phyloP scores from a whole-genome alignment of 30 jellyfish, hydroid and myxozoan species.

The Aurelia sp. region DNA sequence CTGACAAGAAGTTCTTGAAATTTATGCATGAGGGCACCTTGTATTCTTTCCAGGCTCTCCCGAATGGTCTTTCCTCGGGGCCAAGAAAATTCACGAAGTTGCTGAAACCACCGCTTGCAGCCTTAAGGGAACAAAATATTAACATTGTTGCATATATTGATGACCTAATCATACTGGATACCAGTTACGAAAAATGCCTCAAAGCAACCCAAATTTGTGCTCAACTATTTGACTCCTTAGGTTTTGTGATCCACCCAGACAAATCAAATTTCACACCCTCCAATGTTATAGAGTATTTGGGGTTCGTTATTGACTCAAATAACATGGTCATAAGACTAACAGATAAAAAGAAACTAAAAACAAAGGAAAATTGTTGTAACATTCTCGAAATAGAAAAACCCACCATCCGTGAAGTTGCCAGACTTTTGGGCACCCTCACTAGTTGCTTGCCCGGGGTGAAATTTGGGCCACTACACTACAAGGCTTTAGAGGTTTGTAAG shows the following conservation, averaged over 20 bases:
- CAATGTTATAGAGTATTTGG: constrained; percentile 25
- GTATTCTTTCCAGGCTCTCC: not conserved
- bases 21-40: not conserved
- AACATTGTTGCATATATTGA: not conserved
- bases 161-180: not conserved
- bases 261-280: constrained; percentile 19
- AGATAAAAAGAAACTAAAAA: not conserved
- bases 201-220: not conserved
- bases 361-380: not conserved
- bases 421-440: constrained; percentile 10
- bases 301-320: constrained; percentile 6
- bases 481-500: constrained; percentile 26
- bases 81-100: constrained; percentile 32
- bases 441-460: constrained; percentile 44
- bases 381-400: not conserved
- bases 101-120: constrained; percentile 15
- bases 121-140: not conserved
- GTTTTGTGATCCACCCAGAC: constrained; percentile 28
- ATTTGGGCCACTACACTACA: constrained; percentile 31
- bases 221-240: constrained; percentile 10
- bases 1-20: constrained; percentile 24
- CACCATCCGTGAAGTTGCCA: constrained; percentile 21
- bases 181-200: not conserved
- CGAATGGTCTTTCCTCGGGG: constrained; percentile 24
- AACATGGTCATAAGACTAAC: constrained; percentile 21